Evolutionary conservation across 2,797 vertebrate genomes (phyloP).

Genomic region (Peromyscus melanophrys): DNA sequence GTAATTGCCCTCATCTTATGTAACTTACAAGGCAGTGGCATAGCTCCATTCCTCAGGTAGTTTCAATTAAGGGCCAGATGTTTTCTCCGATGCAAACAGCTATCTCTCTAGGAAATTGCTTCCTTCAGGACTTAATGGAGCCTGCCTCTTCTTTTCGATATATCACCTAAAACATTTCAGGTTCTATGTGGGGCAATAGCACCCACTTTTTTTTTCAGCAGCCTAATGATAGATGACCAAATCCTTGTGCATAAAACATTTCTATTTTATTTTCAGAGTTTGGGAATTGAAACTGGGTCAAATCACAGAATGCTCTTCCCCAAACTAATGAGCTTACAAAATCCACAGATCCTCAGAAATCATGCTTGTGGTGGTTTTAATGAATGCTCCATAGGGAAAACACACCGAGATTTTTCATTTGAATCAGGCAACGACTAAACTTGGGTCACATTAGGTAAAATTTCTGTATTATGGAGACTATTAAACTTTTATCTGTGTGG

Average conservation of each 20-base stretch:
- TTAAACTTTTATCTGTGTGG: constrained; percentile 51
- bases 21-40: neutral
- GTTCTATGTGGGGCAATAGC: constrained; percentile 24
- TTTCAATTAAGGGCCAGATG: neutral
- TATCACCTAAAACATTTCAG: constrained; percentile 11
- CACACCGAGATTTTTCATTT: constrained; percentile 60
- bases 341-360: constrained; percentile 78
- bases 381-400: constrained; percentile 72
- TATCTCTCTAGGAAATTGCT: constrained; percentile 51
- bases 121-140: neutral
- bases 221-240: constrained; percentile 66
- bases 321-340: constrained; percentile 80
- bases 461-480: constrained; percentile 39
- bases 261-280: constrained; percentile 79
- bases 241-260: constrained; percentile 75
- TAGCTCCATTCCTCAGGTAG: neutral
- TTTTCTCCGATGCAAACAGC: constrained; percentile 40
- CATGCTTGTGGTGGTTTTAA: constrained; percentile 67
- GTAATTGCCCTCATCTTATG: neutral
- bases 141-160: neutral
- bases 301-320: constrained; percentile 75
- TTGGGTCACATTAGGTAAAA: constrained; percentile 69
- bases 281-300: constrained; percentile 80
- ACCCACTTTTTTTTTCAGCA: constrained; percentile 60
- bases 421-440: constrained; percentile 63